Evolutionary conservation across 2,113 vertebrate species (phyloP).

Genomic region (Eidolon helvum): DNA sequence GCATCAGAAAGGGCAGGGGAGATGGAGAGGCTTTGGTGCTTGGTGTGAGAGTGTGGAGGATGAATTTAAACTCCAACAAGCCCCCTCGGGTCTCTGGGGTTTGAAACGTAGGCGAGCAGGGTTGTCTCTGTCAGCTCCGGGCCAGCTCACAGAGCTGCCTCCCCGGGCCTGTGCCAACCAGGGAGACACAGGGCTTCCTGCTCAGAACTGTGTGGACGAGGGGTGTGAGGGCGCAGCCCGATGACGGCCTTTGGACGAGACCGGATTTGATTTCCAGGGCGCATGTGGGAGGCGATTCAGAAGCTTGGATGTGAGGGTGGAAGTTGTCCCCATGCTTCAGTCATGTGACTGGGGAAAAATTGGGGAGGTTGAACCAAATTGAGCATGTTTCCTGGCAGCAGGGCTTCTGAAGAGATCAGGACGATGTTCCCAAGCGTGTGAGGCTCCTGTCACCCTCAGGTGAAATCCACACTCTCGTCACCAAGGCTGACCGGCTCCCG

Average conservation of each 20-base stretch:
- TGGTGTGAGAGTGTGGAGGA: rapidly evolving
- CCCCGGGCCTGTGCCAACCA: rapidly evolving
- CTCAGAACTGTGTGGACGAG: rapidly evolving
- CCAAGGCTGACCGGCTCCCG: rapidly evolving
- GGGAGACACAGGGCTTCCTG: background rate
- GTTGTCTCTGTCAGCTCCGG: background rate
- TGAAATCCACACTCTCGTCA: background rate
- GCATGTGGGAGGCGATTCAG: background rate
- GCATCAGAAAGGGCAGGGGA: background rate
- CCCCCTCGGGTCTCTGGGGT: background rate
- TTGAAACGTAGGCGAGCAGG: background rate
- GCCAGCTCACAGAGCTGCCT: rapidly evolving
- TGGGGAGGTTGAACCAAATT: background rate
- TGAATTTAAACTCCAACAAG: background rate
- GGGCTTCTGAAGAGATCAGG: background rate
- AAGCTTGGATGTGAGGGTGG: background rate
- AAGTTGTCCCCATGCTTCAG: background rate
- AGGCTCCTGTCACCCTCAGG: background rate
- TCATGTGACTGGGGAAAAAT: background rate
- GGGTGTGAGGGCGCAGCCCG: too few relatives aligned
- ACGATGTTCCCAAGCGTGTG: rapidly evolving
- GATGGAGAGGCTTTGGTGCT: background rate
- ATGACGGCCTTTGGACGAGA: background rate
- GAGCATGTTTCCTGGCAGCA: background rate
- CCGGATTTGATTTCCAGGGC: background rate